These are phyloP conservation scores for Sinella curviseta DNA, from an alignment of 1,140 invertebrate genomes.

Conservation along the genomic window DNA sequence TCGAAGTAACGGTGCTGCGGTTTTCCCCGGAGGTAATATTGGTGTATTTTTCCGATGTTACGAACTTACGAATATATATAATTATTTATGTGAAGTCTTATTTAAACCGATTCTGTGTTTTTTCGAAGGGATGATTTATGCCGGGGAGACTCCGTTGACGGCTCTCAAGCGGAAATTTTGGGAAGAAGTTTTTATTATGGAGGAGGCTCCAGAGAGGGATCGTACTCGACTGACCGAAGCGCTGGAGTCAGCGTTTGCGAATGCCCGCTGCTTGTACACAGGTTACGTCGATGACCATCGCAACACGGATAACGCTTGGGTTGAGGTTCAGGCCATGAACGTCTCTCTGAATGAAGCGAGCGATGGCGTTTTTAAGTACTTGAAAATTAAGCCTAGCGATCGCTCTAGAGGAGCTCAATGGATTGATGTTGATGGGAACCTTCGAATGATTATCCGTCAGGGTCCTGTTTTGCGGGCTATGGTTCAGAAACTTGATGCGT, in stretches of 20 bases:
- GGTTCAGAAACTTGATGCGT: constrained; percentile 58
- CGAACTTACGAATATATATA: background rate
- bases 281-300: constrained; percentile 95
- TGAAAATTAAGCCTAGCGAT: constrained; percentile 80
- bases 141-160: constrained; percentile 75
- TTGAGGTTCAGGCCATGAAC: constrained; percentile 89
- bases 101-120: background rate
- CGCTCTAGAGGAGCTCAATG: constrained; percentile 84
- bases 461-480: constrained; percentile 61
- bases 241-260: constrained; percentile 71
- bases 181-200: constrained; percentile 84
- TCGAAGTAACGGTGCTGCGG: constrained; percentile 83
- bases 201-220: constrained; percentile 61
- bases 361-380: constrained; percentile 53
- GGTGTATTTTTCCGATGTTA: background rate
- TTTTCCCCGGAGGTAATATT: constrained; percentile 70
- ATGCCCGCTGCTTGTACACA: constrained; percentile 73
- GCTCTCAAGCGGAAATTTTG: constrained; percentile 88
- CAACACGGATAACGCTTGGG: constrained; percentile 92
- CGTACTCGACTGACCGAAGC: constrained; percentile 58
- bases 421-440: constrained; percentile 70
- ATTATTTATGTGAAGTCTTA: constrained; percentile 51
- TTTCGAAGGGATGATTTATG: constrained; percentile 82
- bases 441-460: constrained; percentile 85
- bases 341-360: constrained; percentile 81